These are phyloP conservation scores for Rhagophthalmus giganteus DNA, from an alignment of 2,888 invertebrate genomes.

Conservation along the genomic window DNA sequence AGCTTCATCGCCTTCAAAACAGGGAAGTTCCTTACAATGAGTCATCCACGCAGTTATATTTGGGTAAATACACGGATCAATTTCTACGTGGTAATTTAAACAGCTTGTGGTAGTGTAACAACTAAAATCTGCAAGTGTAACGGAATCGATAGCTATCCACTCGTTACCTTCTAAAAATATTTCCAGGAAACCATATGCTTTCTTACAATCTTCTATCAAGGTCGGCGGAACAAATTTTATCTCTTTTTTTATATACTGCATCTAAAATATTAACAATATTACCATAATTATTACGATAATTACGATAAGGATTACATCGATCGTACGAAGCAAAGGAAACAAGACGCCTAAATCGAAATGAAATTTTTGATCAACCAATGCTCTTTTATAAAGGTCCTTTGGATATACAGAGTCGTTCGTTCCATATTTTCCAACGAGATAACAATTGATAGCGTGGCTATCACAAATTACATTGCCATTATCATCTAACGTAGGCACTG, in stretches of 20 bases:
- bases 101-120: constrained; percentile 49
- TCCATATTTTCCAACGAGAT: constrained; percentile 60
- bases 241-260: background rate
- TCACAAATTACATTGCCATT: constrained; percentile 57
- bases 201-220: constrained; percentile 25
- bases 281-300: background rate
- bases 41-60: constrained; percentile 15
- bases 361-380: constrained; percentile 60
- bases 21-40: background rate
- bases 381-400: constrained; percentile 58
- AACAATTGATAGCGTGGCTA: constrained; percentile 59
- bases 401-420: constrained; percentile 60
- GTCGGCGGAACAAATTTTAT: background rate
- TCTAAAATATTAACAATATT: constrained; percentile 44
- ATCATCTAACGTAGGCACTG: constrained; percentile 64
- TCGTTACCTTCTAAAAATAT: constrained; percentile 54
- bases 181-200: constrained; percentile 57
- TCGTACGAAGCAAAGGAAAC: constrained; percentile 55
- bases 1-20: background rate
- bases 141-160: constrained; percentile 58
- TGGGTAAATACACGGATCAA: constrained; percentile 31
- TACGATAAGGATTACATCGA: constrained; percentile 50
- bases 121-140: constrained; percentile 61
- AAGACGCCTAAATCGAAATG: constrained; percentile 60
- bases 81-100: constrained; percentile 42